Evolutionary conservation across 1,140 invertebrate species (phyloP), one percentile per base, ranked within the genome.

Genomic region (Neotoxoptera formosana): DNA sequence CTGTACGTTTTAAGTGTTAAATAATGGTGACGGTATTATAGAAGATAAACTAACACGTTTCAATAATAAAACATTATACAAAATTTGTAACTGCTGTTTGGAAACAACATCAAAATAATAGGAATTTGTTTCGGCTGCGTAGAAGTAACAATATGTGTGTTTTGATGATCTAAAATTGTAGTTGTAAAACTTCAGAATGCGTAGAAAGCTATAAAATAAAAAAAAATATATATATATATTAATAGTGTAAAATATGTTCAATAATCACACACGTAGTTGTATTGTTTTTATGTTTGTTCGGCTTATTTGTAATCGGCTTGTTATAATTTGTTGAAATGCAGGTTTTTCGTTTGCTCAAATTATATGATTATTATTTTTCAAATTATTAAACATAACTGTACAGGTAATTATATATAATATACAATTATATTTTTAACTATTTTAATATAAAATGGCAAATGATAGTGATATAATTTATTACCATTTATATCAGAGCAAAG

Each of bases 51-150:
- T 76, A n/a, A n/a, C n/a, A 76, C 30, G 60, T 76, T n/a, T 76
- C 30, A 76, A n/a, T 14, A 76, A 76, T 76, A 76, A 76, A 76
- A 76, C 14, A n/a, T 20, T 76, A 14, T n/a, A 76, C 14, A n/a
- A n/a, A 76, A 76, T 76, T 76, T 76, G 60, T 76, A 76, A 76
- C 60, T 76, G n/a, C 30, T 76, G 60, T 76, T 76, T 76, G 14
- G 60, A 76, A 76, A 76, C 60, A n/a, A 76, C 60, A 76, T 76
- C 30, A 76, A 76, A 76, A 76, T 76, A 76, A 76, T 76, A 76
- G 60, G 60, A 76, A 17, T 76, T 76, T 76, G 60, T 76, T 76
- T 17, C n/a, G 14, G 30, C n/a, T 14, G 60, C 17, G 4, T n/a
- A 76, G 30, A 7, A 76, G 14, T 76, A n/a, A 76, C 14, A 67